phyloP scores from a whole-genome alignment of 64 coral and sea anemone species.

The Stylophora pistillata region DNA sequence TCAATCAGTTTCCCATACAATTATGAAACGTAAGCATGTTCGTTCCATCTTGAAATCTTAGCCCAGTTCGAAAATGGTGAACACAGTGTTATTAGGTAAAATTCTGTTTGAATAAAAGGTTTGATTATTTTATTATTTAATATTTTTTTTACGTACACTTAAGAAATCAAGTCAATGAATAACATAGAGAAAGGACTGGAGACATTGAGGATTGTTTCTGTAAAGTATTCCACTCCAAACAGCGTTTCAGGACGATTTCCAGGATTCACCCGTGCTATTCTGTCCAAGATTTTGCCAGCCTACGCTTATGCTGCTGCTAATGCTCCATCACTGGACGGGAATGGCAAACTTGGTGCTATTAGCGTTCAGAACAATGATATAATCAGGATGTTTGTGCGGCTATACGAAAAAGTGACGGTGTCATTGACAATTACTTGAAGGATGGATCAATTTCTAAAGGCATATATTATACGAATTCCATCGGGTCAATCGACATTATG shows the following conservation, averaged over 20 bases:
- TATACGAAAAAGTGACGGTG: not conserved
- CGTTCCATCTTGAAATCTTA: too few species aligned
- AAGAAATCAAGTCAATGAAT: not conserved
- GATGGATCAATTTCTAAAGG: not conserved
- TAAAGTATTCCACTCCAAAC: conserved; percentile 34
- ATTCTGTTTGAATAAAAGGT: too few species aligned
- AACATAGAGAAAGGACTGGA: conserved; percentile 19
- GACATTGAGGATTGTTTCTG: conserved; percentile 10
- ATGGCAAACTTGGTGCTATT: not conserved
- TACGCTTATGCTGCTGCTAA: conserved; percentile 11
- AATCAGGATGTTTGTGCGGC: not conserved
- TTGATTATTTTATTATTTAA: not conserved
- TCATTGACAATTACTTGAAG: not conserved
- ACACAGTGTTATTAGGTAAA: too few species aligned
- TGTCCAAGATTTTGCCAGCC: not conserved
- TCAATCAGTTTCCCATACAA: not conserved
- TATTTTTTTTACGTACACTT: not conserved
- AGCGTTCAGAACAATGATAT: not conserved
- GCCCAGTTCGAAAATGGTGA: not conserved
- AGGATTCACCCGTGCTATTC: not conserved
- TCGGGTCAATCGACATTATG: not conserved
- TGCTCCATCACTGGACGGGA: not conserved
- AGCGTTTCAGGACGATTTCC: conserved; percentile 23
- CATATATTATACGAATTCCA: not conserved
- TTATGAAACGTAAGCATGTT: too few species aligned